phyloP scores from a whole-genome alignment of 2,113 vertebrate species.

The Anarhynchus alexandrinus region DNA sequence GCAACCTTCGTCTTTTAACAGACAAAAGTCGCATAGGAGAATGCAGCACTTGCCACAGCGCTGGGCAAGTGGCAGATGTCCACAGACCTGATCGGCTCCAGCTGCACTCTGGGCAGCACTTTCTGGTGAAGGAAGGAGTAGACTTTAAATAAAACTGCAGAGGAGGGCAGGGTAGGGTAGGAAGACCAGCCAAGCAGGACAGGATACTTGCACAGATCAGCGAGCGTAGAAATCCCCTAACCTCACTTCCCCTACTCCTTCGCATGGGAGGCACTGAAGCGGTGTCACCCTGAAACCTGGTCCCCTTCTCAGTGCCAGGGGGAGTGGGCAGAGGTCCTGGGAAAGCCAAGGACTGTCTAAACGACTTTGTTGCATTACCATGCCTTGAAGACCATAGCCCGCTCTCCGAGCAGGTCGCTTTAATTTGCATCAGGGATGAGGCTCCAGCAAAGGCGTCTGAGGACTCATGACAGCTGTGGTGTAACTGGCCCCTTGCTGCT shows the following conservation, averaged over 20 bases:
- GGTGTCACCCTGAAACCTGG: not conserved
- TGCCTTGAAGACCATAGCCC: not conserved
- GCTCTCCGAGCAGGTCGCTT: not conserved
- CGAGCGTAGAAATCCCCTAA: not conserved
- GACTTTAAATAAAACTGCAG: not conserved
- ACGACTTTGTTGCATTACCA: not conserved
- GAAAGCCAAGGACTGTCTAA: not conserved
- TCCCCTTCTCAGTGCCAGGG: not conserved
- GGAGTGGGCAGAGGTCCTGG: not conserved
- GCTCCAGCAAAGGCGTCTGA: not conserved
- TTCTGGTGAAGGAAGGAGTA: not conserved
- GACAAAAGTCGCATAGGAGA: rapidly evolving
- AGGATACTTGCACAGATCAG: not conserved
- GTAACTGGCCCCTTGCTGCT: not conserved
- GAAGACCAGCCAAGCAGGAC: not conserved
- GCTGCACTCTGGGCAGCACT: not conserved
- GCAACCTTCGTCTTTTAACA: not conserved
- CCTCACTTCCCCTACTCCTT: not conserved
- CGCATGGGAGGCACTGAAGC: rapidly evolving
- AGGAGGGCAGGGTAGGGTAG: not conserved
- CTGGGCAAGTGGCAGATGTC: rapidly evolving
- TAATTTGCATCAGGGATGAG: not conserved
- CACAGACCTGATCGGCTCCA: not conserved
- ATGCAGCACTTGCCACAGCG: not conserved
- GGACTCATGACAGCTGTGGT: rapidly evolving